phyloP scores from a whole-genome alignment of 2,113 vertebrate genomes.

The Passer montanus region DNA sequence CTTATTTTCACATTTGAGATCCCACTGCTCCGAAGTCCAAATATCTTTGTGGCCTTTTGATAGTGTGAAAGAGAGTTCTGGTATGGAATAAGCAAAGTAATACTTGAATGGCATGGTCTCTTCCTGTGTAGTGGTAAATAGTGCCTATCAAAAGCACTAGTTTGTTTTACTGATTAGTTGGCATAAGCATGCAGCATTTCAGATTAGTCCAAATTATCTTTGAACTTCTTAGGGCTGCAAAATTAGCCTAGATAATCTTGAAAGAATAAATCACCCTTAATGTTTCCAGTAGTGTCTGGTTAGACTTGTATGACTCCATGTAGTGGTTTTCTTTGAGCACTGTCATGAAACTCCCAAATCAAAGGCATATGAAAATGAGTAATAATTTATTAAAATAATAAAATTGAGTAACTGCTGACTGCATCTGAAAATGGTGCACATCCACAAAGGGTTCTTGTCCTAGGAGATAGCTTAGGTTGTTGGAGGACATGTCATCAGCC shows the following conservation, averaged over 20 bases:
- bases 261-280: background rate
- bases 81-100: background rate
- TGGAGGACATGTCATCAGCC: background rate
- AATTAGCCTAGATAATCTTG: background rate
- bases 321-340: background rate
- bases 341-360: background rate
- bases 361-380: constrained; percentile 9
- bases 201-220: background rate
- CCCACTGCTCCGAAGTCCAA: background rate
- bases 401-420: background rate
- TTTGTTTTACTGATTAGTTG: background rate
- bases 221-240: background rate
- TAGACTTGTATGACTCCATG: background rate
- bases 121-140: background rate
- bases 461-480: background rate
- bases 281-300: background rate
- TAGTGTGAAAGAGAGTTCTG: background rate
- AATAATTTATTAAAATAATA: background rate
- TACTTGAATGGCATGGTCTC: background rate
- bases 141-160: background rate
- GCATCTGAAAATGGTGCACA: background rate
- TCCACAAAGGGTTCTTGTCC: background rate
- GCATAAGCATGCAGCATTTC: background rate
- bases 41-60: background rate
- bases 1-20: background rate